Conservation (phyloP, 2,113 vertebrate species). For the Prietella phreatophila region DNA sequence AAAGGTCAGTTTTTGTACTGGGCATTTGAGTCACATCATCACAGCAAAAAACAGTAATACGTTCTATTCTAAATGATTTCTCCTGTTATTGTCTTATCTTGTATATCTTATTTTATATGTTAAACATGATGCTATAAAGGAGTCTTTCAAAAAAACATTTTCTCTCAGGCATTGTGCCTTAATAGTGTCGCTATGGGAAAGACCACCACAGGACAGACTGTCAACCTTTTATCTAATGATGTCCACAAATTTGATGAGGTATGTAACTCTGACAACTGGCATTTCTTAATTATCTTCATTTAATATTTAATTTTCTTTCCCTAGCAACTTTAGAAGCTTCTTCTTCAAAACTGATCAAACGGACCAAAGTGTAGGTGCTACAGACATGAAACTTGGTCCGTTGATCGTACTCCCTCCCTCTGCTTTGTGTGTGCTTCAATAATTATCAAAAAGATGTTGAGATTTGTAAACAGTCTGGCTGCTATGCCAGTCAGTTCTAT, state of each 20-base stretch:
- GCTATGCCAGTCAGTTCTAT: neutral
- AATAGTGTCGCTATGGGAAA: slow-evolving; percentile 85
- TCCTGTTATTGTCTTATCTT: neutral
- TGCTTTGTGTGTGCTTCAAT: neutral
- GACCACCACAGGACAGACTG: slow-evolving; percentile 95
- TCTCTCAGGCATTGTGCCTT: slow-evolving; percentile 81
- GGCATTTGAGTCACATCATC: neutral
- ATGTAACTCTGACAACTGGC: neutral
- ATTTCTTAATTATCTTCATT: slow-evolving; percentile 14
- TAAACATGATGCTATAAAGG: neutral
- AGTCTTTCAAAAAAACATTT: neutral
- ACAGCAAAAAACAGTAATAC: neutral
- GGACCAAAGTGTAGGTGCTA: neutral
- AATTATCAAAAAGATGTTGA: neutral
- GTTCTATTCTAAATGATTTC: neutral
- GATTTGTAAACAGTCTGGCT: neutral
- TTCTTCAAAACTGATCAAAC: neutral
- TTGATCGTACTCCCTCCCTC: neutral
- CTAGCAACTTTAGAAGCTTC: neutral
- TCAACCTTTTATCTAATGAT: slow-evolving; percentile 94
- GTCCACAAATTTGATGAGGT: slow-evolving; percentile 97
- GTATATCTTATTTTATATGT: neutral
- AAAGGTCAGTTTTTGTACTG: slow-evolving; percentile 76
- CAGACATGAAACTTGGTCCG: neutral
- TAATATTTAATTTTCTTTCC: neutral